These are phyloP conservation scores for Drosophila murphyi DNA, from an alignment of 1,140 invertebrate species.

Conservation along the genomic window DNA sequence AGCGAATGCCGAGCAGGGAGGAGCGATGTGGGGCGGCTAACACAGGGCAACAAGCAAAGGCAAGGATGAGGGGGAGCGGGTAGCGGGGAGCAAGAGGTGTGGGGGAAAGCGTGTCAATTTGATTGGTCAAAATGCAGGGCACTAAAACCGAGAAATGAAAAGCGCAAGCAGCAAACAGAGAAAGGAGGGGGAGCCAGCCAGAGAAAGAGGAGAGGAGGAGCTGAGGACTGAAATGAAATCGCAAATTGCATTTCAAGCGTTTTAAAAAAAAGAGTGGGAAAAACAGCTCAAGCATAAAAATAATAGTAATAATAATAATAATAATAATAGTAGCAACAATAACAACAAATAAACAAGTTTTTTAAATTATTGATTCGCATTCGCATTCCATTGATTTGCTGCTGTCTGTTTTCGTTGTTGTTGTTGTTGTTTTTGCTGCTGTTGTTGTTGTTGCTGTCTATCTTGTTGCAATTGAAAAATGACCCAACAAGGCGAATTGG, in stretches of 20 bases:
- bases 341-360: constrained; percentile 21
- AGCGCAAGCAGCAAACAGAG: constrained; percentile 21
- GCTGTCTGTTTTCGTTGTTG: constrained; percentile 7
- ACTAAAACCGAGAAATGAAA: constrained; percentile 26
- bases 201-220: background rate
- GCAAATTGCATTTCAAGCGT: constrained; percentile 46
- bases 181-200: background rate
- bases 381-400: constrained; percentile 65
- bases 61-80: background rate
- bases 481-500: constrained; percentile 2
- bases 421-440: constrained; percentile 1
- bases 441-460: constrained; percentile 10
- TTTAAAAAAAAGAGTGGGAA: constrained; percentile 21
- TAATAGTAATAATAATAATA: constrained; percentile 16
- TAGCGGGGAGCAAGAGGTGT: background rate
- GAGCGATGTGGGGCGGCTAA: too few species aligned
- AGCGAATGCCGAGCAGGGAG: background rate
- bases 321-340: constrained; percentile 5
- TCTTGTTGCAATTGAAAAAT: constrained; percentile 16
- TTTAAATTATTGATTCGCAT: constrained; percentile 65
- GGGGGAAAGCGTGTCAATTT: constrained; percentile 66
- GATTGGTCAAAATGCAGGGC: constrained; percentile 53
- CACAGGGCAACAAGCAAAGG: too few species aligned
- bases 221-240: constrained; percentile 30
- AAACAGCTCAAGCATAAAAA: background rate